Base-by-base conservation (phyloP, 2,113 vertebrate genomes). In the Coptodon rendalli region DNA sequence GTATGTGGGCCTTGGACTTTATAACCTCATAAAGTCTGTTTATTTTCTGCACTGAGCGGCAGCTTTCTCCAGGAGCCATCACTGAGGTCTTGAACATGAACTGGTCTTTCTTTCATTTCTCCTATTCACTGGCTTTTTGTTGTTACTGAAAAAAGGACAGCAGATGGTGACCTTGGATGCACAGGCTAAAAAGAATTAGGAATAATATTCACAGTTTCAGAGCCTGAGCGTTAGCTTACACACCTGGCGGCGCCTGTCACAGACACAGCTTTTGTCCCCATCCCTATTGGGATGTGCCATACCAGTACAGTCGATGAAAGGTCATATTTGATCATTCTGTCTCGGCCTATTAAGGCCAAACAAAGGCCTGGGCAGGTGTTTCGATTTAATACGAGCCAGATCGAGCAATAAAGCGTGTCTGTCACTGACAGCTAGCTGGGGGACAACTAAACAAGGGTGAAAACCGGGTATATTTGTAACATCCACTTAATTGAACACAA, bases 141-240 rank as follows among this genome's bases (percentile, higher is more conserved):
- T 71, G 56, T 29, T 79, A 73, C 8, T 73, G 48, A 82, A 71
- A 87, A 82, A 57, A 43, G 73, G 86, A 93, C 84, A 84, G 86
- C 94, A 95, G 94, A 92, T 93, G 92, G 89, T 94, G 94, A 94
- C 92, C 89, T 96, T 93, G 90, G 85, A 73, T 14, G 83, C 85
- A 50, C 76, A 43, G 80, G 81, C 38, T 56, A 78, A 91, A 89
- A 90, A 83, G 56, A 91, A 93, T 87, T 66, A 81, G 54, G 38
- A 88, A 86, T 84, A 78, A 91, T 92, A 85, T 80, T 92, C 82
- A 82, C 56, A 89, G 85, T 93, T 84, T 38, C 61, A 59, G 59
- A 87, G 84, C 48, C 7, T 2, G 38, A 71, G 86, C 86, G 24
- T 88, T 86, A 90, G 88, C 84, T 83, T 24, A 76, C 14, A 40